These are phyloP conservation scores for Hedya salicella DNA, from an alignment of 2,888 invertebrate genomes.

Conservation along the genomic window DNA sequence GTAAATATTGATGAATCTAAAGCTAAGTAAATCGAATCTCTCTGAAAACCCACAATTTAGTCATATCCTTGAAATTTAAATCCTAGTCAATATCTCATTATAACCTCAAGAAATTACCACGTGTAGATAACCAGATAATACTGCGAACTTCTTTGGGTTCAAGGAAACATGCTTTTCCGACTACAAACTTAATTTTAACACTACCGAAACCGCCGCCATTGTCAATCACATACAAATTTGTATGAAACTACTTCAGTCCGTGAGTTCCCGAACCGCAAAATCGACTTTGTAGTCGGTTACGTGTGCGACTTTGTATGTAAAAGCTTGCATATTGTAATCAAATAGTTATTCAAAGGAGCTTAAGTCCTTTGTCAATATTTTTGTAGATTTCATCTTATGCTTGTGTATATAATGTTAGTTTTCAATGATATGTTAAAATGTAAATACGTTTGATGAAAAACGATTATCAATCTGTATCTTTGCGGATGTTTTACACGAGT, in stretches of 20 bases:
- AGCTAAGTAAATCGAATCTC: too few relatives aligned
- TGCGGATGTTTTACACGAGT: slow-evolving; percentile 24
- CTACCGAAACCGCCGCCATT: neutral
- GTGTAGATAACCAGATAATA: neutral
- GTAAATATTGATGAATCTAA: too few relatives aligned
- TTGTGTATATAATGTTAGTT: neutral
- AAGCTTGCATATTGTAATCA: slow-evolving; percentile 24
- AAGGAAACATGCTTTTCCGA: neutral
- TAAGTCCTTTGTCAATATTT: neutral
- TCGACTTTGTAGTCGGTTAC: neutral
- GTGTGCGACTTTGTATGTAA: slow-evolving; percentile 18
- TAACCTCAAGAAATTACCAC: neutral
- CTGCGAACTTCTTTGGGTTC: neutral
- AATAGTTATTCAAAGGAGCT: neutral
- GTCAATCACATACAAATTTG: neutral
- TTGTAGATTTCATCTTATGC: neutral
- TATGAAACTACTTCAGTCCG: neutral
- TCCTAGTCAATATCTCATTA: neutral
- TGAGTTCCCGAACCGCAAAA: neutral
- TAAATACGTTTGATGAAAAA: neutral
- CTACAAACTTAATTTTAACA: neutral
- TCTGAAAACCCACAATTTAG: too few relatives aligned
- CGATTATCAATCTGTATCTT: neutral
- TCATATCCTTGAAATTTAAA: neutral
- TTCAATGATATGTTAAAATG: neutral